phyloP scores from a whole-genome alignment of 2,888 invertebrate genomes.

The Metalampra italica region DNA sequence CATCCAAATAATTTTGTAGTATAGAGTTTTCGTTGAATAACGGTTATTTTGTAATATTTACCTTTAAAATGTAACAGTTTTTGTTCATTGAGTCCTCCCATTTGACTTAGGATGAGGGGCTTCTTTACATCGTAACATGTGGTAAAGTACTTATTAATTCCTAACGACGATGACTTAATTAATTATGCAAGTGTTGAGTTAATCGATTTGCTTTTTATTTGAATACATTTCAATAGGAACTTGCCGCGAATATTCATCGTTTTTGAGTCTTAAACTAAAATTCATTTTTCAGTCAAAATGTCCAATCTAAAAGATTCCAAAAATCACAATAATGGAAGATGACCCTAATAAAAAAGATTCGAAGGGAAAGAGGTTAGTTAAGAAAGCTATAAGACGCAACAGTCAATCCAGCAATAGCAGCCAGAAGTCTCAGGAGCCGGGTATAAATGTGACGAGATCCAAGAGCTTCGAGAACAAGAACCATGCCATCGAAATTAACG shows the following conservation, averaged over 20 bases:
- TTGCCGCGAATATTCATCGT: no score
- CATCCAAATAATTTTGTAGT: conserved; percentile 29
- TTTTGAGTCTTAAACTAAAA: neutral
- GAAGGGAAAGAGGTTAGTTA: conserved; percentile 67
- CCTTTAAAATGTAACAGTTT: conserved; percentile 47
- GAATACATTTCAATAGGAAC: no score
- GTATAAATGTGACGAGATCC: conserved; percentile 43
- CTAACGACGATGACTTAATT: no score
- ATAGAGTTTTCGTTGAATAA: conserved; percentile 13
- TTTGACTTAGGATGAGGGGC: conserved; percentile 47
- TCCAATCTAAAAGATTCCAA: conserved; percentile 35
- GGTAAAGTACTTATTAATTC: conserved; percentile 23
- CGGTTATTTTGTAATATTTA: conserved; percentile 23
- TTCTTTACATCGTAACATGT: conserved; percentile 37
- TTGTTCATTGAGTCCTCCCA: conserved; percentile 37
- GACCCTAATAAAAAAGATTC: conserved; percentile 72
- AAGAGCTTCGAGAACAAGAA: conserved; percentile 57
- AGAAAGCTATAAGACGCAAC: conserved; percentile 61
- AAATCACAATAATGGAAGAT: conserved; percentile 69
- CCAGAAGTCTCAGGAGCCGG: conserved; percentile 41
- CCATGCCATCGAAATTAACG: conserved; percentile 42
- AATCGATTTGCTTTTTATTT: no score
- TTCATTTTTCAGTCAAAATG: conserved; percentile 58
- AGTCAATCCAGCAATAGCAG: conserved; percentile 58
- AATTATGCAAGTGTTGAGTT: no score